Base-by-base conservation (phyloP, 2,888 invertebrate genomes). In the Anagyrus pseudococci region DNA sequence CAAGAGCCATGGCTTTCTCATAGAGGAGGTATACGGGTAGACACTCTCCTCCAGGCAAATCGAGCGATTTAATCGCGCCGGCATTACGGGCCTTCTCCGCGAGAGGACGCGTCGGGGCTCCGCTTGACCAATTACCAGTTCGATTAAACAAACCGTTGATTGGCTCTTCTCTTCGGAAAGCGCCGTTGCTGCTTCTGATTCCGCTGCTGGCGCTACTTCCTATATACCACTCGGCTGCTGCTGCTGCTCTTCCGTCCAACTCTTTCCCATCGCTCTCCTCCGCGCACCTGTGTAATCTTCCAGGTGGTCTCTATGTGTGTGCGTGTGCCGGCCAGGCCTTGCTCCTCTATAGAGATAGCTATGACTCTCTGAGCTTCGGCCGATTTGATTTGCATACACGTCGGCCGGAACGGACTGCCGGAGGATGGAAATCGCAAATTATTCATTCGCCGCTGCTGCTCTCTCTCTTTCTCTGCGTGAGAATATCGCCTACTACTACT, bases 61-160 rank as follows among this genome's bases (percentile, higher is more conserved):
- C 64, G 67, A 64, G 52, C 67, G 67, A 69, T 68, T 70, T 65
- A 69, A 69, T 69, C 68, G 65, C 60, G 68, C 62, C 59, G 46
- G 62, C 53, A 66, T 46, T 63, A 67, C 69, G 29, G 29, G 29
- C 69, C 66, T 62, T 15, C 25, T 25, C 15, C 8, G 25, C 20
- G 53, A 6, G 17, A 10, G 43, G n/a, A 43, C 46, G 46, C 20
- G 20, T 64, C 65, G 58, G 67, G 67, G 66, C 68, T 67, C 71
- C 67, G 65, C 65, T 68, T 68, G 65, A 70, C 69, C 72, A 75
- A 75, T 77, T 75, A 74, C 69, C 74, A 69, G 72, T 75, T 75
- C 73, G 71, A 77, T 77, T 75, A 74, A 77, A 74, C 73, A 75
- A 76, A 73, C 75, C 76, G 73, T 76, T 76, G 75, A 77, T 76